Percentiles rank a stretch among this genome's conserved stretches.
Evolutionary conservation across 2,888 invertebrate species (phyloP).

Genomic region (Sicus ferrugineus): DNA sequence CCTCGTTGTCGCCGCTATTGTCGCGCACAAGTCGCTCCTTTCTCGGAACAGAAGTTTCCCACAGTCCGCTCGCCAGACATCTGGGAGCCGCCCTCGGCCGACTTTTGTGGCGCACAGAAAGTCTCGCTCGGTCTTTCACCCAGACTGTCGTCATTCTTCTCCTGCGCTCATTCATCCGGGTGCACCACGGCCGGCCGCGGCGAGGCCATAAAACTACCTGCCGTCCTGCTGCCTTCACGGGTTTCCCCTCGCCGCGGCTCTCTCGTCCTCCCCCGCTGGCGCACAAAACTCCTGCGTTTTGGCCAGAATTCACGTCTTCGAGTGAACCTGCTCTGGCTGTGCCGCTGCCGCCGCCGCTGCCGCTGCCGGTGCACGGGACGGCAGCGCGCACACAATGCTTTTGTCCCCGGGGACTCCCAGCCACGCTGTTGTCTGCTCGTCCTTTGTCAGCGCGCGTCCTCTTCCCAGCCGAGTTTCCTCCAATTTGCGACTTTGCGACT

Average conservation of each 20-base stretch:
- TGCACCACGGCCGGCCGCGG: slow-evolving; percentile 6
- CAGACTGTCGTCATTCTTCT: neutral
- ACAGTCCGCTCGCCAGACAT: slow-evolving; percentile 23
- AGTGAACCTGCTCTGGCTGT: slow-evolving; percentile 1
- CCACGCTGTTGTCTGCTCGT: neutral
- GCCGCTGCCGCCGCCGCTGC: neutral
- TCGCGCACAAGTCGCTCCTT: neutral
- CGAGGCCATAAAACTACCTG: slow-evolving; percentile 28
- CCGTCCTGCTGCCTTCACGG: slow-evolving; percentile 13
- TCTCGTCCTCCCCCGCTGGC: neutral
- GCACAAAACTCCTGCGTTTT: neutral
- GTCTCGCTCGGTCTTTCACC: neutral
- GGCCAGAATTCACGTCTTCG: neutral
- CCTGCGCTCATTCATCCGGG: slow-evolving; percentile 5
- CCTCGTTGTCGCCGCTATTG: neutral
- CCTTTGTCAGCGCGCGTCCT: neutral
- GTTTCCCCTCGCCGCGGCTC: neutral
- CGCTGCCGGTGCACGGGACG: neutral
- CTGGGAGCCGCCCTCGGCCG: neutral
- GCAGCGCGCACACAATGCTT: neutral
- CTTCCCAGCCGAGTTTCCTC: slow-evolving; percentile 11
- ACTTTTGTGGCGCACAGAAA: slow-evolving; percentile 24
- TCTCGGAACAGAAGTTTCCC: slow-evolving; percentile 29
- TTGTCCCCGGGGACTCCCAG: neutral
- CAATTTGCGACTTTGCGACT: neutral